Evolutionary conservation across 2,888 invertebrate genomes (phyloP), one percentile per base, ranked within the genome.

Genomic region (Julus scandinavius): DNA sequence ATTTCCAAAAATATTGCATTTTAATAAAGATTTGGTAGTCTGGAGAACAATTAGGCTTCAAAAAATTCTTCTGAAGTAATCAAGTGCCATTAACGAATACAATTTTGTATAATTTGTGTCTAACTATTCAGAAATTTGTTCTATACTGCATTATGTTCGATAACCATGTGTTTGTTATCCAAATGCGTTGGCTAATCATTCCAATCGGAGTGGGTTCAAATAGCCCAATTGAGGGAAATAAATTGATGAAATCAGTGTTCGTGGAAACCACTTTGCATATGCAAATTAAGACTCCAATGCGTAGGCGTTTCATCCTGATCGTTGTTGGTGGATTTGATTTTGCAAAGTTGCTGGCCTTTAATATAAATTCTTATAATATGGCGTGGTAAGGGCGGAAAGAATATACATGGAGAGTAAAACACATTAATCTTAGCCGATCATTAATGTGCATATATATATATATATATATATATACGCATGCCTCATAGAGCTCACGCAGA

Each of bases 361-460:
- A 38, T 80, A 80, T 80, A 38, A 80, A 80, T 80, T 80, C 13
- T 38, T 38, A 80, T 38, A 80, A 80, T 13, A 38, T 13, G 80
- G 20, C 80, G 20, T 20, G 38, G 80, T 38, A 80, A 13, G 80
- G 80, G 80, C 80, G 11, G 38, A 80, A 80, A 2, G 80, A 38
- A 38, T 38, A 80, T 80, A 80, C 38, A 72, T 29, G 38, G 2
- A 80, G 80, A 80, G 63, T 20, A 72, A 72, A 72, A 72, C 20
- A 20, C 20, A 72, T 80, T 80, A 80, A 80, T 80, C 80, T 80
- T 80, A 38, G 80, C 80, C 80, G 38, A 80, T 80, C 80, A 80
- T 80, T 80, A 80, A 80, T 38, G 80, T 1, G 80, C 13, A 80
- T 29, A 29, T 29, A 29, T 29, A 29, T 29, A 29, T 29, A 29